Evolutionary conservation across 1,140 invertebrate species (phyloP), one percentile per base, ranked within the genome.

Genomic region (Zaprionus africanus): DNA sequence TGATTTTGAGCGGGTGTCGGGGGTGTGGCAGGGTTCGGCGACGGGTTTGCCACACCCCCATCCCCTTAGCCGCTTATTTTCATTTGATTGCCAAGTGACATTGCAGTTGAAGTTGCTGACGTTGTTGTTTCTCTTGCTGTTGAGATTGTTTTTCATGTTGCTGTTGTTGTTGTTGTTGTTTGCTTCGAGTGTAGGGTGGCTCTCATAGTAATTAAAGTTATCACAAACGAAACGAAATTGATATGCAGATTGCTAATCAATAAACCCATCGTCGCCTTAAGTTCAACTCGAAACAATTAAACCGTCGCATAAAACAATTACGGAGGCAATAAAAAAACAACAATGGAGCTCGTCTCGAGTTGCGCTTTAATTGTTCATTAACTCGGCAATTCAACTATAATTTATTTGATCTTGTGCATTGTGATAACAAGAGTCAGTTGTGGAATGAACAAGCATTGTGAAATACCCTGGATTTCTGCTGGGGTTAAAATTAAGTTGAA

Each of bases 21-120:
- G 19, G 6, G 22, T 1, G 22, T 1, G 22, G 22, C 11, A 19
- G 46, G 11, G 2, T 11, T 5, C 0, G 12, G 19, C 19, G 46
- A 2, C 11, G 19, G 46, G 2, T 49, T 49, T 11, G 4, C 28
- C 17, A 24, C 34, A 28, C 13, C 9, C 19, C 46, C 56, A 19
- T 11, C 19, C 43, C 46, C 43, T 38, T 13, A 58, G 38, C n/a
- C 41, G 62, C 31, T 76, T 38, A 77, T 80, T 73, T 71, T 65
- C 68, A 80, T 84, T 83, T 88, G 78, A 87, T 88, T 87, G 81
- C 78, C 79, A 84, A 88, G 85, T 87, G 84, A 88, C 80, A 87
- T 59, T 81, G 74, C 78, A 72, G 69, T 72, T 46, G 46, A 51
- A 51, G 19, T 19, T 69, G 28, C 43, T 69, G 41, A 43, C 41